phyloP scores from a whole-genome alignment of 2,113 vertebrate species.

The Sturnira hondurensis region DNA sequence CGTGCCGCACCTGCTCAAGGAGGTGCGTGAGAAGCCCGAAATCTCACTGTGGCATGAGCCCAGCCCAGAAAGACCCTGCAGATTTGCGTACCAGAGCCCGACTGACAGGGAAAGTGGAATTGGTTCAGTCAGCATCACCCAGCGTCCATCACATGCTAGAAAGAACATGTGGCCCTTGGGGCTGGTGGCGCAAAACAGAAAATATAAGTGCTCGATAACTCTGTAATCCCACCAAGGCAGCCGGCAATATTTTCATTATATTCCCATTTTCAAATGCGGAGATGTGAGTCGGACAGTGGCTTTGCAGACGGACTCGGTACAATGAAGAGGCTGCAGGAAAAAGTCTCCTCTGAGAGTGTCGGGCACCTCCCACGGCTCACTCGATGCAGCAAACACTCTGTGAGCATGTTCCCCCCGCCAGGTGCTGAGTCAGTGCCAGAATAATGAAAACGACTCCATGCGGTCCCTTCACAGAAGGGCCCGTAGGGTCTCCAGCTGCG shows the following conservation, averaged over 20 bases:
- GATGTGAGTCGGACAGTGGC: not conserved
- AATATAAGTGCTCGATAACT: not conserved
- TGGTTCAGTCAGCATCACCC: not conserved
- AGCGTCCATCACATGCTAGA: not conserved
- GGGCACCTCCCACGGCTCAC: not conserved
- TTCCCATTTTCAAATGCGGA: not conserved
- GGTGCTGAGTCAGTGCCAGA: not conserved
- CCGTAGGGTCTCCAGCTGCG: not conserved
- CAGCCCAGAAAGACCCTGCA: not conserved
- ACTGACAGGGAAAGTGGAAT: not conserved
- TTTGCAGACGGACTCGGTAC: no score
- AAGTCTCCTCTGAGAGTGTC: accelerated
- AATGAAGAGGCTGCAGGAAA: not conserved
- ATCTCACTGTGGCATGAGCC: not conserved
- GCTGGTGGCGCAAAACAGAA: not conserved
- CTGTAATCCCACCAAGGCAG: not conserved
- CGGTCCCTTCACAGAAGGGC: not conserved
- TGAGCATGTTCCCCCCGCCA: not conserved
- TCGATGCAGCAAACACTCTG: not conserved
- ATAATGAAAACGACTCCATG: not conserved
- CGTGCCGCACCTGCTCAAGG: not conserved
- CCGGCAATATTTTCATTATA: not conserved
- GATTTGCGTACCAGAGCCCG: not conserved
- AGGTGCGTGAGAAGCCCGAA: not conserved
- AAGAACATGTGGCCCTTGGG: not conserved